These are phyloP conservation scores for Galeopterus variegatus DNA, from an alignment of 2,113 vertebrate species.

Conservation along the genomic window DNA sequence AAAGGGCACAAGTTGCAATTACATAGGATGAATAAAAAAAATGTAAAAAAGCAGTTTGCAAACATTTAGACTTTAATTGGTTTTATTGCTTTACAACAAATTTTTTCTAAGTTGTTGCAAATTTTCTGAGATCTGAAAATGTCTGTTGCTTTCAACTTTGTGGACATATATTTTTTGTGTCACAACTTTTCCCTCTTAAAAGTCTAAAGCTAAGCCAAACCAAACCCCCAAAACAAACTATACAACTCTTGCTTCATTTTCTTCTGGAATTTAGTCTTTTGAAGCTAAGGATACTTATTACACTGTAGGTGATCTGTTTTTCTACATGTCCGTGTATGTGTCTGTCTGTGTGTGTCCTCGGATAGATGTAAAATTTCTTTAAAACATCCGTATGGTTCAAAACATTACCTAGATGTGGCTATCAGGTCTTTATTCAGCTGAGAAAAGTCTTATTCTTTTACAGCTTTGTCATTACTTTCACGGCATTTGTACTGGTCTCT, in stretches of 20 bases:
- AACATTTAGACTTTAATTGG: constrained; percentile 56
- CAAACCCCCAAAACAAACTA: neutral
- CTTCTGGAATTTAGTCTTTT: constrained; percentile 1
- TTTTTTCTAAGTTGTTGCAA: neutral
- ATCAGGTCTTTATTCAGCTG: neutral
- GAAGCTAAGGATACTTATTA: constrained; percentile 17
- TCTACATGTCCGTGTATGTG: neutral
- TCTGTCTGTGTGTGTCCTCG: neutral
- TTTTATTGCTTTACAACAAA: neutral
- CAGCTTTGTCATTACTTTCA: neutral
- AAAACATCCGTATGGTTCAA: neutral
- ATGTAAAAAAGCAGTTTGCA: neutral
- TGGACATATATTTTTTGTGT: neutral
- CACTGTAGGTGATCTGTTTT: neutral
- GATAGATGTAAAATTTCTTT: constrained; percentile 17
- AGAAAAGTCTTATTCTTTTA: neutral
- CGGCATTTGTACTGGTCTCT: neutral
- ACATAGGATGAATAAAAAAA: neutral
- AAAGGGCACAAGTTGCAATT: neutral
- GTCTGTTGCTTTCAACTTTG: neutral
- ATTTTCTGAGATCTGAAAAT: constrained; percentile 47
- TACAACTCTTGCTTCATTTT: neutral
- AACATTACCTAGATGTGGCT: neutral
- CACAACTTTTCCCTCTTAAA: constrained; percentile 7
- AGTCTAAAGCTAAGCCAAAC: neutral